Base-by-base conservation (phyloP, 2,113 vertebrate species). In the Noturus placidus region DNA sequence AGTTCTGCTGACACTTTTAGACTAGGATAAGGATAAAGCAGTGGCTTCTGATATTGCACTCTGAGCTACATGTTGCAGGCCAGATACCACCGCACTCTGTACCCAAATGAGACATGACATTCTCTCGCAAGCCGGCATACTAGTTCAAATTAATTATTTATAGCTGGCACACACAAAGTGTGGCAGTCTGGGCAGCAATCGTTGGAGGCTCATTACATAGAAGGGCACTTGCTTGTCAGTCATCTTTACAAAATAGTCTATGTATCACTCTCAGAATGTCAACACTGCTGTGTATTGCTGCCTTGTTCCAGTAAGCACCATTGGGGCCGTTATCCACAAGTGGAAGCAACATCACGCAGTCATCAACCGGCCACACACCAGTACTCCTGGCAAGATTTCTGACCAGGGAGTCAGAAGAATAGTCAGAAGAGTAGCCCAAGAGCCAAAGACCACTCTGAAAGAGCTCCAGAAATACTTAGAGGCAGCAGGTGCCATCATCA, bases 91-190 rank as follows among this genome's bases (percentile, higher is more conserved):
- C 33, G 54, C 85, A 93, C 22, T 1, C 59, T 88, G 54, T 86
- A 89, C 77, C 86, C 83, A 95, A 96, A 93, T 91, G 88, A 95
- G 93, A 94, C 88, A 84, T 93, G 89, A 91, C 91, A 95, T 92
- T 94, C 93, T 91, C 90, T 90, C 93, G 87, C 92, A 91, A 77
- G 59, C 33, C 59, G 89, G 90, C 90, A 92, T 91, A 91, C 91
- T 93, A 92, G 91, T 94, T 80, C 88, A 88, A 87, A 95, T 94
- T 92, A 94, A 93, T 95, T 96, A 94, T 96, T 95, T 94, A 94
- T 93, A 93, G 93, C 61, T 86, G 87, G 88, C 91, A 70, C 90
- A 92, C 89, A 92, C 92, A 89, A 93, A 94, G 88, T 92, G 92
- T 94, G 89, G 91, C 92, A 92, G 69, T 86, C 86, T 91, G 89